Base-by-base conservation (phyloP, 2,113 vertebrate genomes). In the Atlantisia rogersi region DNA sequence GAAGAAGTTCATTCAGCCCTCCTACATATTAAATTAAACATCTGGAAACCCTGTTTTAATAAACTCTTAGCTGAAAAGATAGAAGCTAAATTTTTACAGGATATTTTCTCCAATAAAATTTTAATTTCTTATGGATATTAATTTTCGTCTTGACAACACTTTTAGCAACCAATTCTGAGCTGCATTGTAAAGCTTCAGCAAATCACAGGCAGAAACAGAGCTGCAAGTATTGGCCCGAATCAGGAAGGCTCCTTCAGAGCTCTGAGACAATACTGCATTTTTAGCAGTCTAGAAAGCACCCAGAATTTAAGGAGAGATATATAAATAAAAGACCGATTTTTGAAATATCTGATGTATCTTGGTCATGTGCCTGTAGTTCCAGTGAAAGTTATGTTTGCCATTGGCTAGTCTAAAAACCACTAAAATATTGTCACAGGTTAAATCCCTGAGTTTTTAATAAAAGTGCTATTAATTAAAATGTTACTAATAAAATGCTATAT, bases 1-100 rank as follows among this genome's bases (percentile, higher is more conserved):
- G 25, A 95, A 70, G 46, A 67, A 64, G 18, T 42, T 26, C 25
- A 39, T 50, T 15, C n/a, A 83, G 22, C 31, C 63, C 22, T 82
- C 53, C 46, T 46, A 56, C 56, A 96, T 92, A 95, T 92, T 92
- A 96, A 95, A 94, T 79, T 82, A 88, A 97, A 92, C 29, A 81
- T 68, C 32, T 89, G 13, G 19, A 86, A 88, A 69, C 3, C 17
- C 86, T 70, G 16, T 3, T 80, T 86, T 95, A 88, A 93, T 64
- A 90, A 86, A 68, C 6, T 53, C 74, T 42, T 37, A 91, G 70
- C 21, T 78, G 21, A 82, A 87, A 93, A 77, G 32, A 80, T 44
- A 19, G 22, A 89, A 35, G 26, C 4, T 9, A 32, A 81, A 64
- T 80, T 97, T 96, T 94, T 87, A 69, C 65, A 48, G 80, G 1